Evolutionary conservation across 2,888 invertebrate species (phyloP).

Genomic region (Gasteruption jaculator): DNA sequence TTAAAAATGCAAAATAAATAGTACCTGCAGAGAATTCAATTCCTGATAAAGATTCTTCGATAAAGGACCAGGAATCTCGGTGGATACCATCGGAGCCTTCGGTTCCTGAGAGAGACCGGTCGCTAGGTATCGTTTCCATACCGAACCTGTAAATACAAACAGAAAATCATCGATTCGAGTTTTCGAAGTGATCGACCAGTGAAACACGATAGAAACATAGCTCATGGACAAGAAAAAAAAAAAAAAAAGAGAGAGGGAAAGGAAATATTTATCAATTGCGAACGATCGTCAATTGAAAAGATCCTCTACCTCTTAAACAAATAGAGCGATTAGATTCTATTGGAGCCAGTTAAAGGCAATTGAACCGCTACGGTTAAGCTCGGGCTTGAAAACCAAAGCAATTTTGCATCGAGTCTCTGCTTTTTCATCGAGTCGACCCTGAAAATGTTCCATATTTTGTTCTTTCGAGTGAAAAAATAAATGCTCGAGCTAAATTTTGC

Average conservation of each 20-base stretch:
- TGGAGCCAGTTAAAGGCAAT: conserved; percentile 39
- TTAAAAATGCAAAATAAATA: too few species aligned
- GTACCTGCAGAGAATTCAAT: conserved; percentile 41
- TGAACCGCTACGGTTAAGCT: too few species aligned
- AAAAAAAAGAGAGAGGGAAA: background rate
- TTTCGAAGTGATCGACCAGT: conserved; percentile 13
- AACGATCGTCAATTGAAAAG: conserved; percentile 14
- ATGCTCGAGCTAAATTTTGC: too few species aligned
- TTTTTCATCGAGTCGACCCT: too few species aligned
- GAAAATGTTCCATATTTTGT: too few species aligned
- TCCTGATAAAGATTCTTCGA: conserved; percentile 38
- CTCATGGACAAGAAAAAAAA: background rate
- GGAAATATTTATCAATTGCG: background rate
- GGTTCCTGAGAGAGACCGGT: conserved; percentile 37
- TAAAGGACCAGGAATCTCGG: conserved; percentile 45
- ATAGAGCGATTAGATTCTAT: conserved; percentile 38
- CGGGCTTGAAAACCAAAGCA: too few species aligned
- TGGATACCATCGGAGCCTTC: conserved; percentile 32
- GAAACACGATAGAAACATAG: conserved; percentile 3
- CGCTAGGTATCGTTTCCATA: conserved; percentile 33
- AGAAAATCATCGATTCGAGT: too few species aligned
- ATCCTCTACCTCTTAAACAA: conserved; percentile 20
- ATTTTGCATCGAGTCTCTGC: background rate
- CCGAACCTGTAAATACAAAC: too few species aligned
- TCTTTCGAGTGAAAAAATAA: too few species aligned